phyloP scores from a whole-genome alignment of 2,797 vertebrate genomes.

The Diplodus puntazzo region DNA sequence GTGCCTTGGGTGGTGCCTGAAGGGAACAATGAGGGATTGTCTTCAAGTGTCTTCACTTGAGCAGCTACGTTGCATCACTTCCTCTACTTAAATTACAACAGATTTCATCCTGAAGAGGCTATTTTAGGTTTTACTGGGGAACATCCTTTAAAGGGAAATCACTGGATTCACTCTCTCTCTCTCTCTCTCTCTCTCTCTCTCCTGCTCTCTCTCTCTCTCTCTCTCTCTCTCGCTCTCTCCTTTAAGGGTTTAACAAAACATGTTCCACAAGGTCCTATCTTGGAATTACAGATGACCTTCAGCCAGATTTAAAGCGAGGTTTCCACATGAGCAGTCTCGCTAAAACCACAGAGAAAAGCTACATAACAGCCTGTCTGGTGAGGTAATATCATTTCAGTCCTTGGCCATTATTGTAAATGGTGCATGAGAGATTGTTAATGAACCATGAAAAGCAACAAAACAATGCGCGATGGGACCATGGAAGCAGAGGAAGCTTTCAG shows the following conservation, averaged over 20 bases:
- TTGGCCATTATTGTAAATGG: slow-evolving; percentile 2
- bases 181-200: slow-evolving; percentile 41
- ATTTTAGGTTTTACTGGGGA: slow-evolving; percentile 52
- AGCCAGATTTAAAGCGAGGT: slow-evolving; percentile 18
- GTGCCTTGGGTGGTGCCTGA: slow-evolving; percentile 70
- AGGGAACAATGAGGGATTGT: slow-evolving; percentile 78
- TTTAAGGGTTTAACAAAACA: slow-evolving; percentile 63
- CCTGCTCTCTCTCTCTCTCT: background rate
- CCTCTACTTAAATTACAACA: slow-evolving; percentile 61
- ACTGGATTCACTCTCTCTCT: background rate
- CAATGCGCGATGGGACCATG: slow-evolving; percentile 4
- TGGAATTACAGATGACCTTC: slow-evolving; percentile 12
- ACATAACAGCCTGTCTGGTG: background rate
- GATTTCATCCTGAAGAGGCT: slow-evolving; percentile 52
- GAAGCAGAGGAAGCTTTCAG: slow-evolving; percentile 3
- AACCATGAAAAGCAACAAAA: slow-evolving; percentile 18
- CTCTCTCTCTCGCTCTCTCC: slow-evolving; percentile 35
- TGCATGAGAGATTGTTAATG: slow-evolving; percentile 12
- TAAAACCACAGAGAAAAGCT: slow-evolving; percentile 1
- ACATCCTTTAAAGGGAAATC: slow-evolving; percentile 26
- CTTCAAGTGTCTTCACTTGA: slow-evolving; percentile 69
- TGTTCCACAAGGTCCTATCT: background rate
- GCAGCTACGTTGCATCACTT: slow-evolving; percentile 70
- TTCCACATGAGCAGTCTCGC: slow-evolving; percentile 14
- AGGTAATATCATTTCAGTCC: background rate